A percentile compares a stretch with the other conserved stretches of the same genome.
Evolutionary conservation across 2,888 invertebrate species (phyloP).

Genomic region (Lamellibrachia columna): DNA sequence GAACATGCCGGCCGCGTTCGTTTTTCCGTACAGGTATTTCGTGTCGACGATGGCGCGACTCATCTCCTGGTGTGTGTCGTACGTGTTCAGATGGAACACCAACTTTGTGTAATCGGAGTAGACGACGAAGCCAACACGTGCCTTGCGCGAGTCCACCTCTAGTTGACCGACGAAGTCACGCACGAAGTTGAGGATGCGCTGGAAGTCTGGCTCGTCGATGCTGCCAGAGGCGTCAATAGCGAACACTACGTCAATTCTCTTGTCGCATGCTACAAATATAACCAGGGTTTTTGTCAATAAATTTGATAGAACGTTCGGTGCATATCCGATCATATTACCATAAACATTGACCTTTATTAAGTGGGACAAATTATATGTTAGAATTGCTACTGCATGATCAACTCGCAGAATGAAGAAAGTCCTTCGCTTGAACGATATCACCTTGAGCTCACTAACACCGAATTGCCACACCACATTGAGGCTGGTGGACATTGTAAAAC

Average conservation of each 20-base stretch:
- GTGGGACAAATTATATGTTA: too few relatives aligned
- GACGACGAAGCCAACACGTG: slow-evolving; percentile 52
- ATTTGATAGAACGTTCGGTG: background rate
- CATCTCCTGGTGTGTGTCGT: slow-evolving; percentile 45
- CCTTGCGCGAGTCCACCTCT: slow-evolving; percentile 47
- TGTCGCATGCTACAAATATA: slow-evolving; percentile 37
- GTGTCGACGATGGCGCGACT: slow-evolving; percentile 39
- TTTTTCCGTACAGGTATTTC: slow-evolving; percentile 44
- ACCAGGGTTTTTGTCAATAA: slow-evolving; percentile 18
- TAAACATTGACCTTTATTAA: too few relatives aligned
- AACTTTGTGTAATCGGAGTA: slow-evolving; percentile 52
- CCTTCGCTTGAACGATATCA: too few relatives aligned
- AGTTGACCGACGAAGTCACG: slow-evolving; percentile 45
- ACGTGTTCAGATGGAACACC: slow-evolving; percentile 52
- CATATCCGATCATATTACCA: too few relatives aligned
- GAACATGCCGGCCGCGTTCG: slow-evolving; percentile 54
- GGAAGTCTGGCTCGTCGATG: slow-evolving; percentile 55
- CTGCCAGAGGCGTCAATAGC: slow-evolving; percentile 57
- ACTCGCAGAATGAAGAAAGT: too few relatives aligned
- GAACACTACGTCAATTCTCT: slow-evolving; percentile 50
- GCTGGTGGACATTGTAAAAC: too few relatives aligned
- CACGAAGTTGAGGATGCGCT: slow-evolving; percentile 56
- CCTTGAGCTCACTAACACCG: too few relatives aligned
- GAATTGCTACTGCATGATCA: too few relatives aligned
- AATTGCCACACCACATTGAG: background rate